These are phyloP conservation scores for Thymallus thymallus DNA, from an alignment of 2,113 vertebrate genomes.

Conservation along the genomic window DNA sequence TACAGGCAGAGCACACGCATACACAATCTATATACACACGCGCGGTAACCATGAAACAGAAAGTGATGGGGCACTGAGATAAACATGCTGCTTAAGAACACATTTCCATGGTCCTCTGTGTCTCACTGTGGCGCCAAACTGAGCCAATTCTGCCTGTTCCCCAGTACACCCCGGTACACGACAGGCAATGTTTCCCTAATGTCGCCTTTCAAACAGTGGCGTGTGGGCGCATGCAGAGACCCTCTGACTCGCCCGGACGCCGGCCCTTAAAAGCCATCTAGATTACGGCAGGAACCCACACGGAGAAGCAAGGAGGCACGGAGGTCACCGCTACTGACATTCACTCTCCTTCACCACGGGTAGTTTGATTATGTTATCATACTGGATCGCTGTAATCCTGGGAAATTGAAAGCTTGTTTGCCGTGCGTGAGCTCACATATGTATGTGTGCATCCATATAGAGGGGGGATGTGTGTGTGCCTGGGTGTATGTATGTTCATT, in stretches of 20 bases:
- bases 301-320: conserved; percentile 8
- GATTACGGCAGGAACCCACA: conserved; percentile 7
- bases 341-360: not conserved
- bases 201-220: conserved; percentile 30
- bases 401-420: conserved; percentile 9
- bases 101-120: conserved; percentile 36
- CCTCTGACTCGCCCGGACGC: conserved; percentile 25
- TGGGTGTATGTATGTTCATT: too few species aligned
- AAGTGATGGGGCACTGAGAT: conserved; percentile 21
- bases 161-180: not conserved
- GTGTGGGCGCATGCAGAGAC: conserved; percentile 31
- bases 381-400: not conserved
- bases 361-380: conserved; percentile 6
- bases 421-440: conserved; percentile 1
- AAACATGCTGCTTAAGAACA: conserved; percentile 38
- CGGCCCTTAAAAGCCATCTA: conserved; percentile 36
- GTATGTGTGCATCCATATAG: not conserved
- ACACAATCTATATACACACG: conserved; percentile 23
- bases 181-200: conserved; percentile 36
- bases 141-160: conserved; percentile 35
- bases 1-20: not conserved
- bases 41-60: conserved; percentile 18
- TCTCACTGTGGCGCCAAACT: conserved; percentile 38
- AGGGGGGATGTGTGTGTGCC: too few species aligned
- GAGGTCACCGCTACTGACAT: conserved; percentile 13